Evolutionary conservation across 2,797 vertebrate genomes (phyloP), one percentile per base, ranked within the genome.

Genomic region (Sebastes jordani): DNA sequence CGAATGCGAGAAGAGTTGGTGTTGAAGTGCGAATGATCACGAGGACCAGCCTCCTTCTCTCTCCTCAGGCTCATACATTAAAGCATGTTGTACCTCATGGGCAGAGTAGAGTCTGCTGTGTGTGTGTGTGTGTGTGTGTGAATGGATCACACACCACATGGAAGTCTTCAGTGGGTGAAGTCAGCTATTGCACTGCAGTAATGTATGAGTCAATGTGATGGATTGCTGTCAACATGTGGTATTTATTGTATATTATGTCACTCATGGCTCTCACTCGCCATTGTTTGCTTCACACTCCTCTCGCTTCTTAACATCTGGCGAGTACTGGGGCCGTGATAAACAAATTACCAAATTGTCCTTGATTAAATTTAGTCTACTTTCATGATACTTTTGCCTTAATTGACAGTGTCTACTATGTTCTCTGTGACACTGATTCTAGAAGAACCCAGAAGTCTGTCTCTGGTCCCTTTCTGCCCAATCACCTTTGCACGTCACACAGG

Each of bases 291-390:
- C 83, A 74, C 76, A 66, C 71, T 69, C 58, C 61, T 74, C 60
- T 55, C 9, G 61, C 61, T 71, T 52, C 56, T n/a, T 55, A 68
- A 84, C 89, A 93, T 93, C 90, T 94, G 91, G 74, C 70, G 52
- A 71, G 78, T 65, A 36, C 16, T 16, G 22, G 25, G 22, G 49
- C 14, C 3, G 4, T 56, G 22, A 25, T 25, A 13, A 72, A 52
- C 49, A 52, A 76, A 27, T 63, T 23, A 67, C 59, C 56, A 16
- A 62, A 38, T 66, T 11, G 6, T 22, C 32, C 18, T 58, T 23
- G 7, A 29, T 36, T 65, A 23, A 16, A 71, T 64, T 60, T 11
- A 25, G 8, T 23, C 20, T 29, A 38, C 11, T 34, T 29, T n/a
- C 2, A 7, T 7, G 16, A 1, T 4, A 13, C 23, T 42, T 42